Evolutionary conservation across 2,113 vertebrate species (phyloP).

Genomic region (Chascanopsetta lugubris): DNA sequence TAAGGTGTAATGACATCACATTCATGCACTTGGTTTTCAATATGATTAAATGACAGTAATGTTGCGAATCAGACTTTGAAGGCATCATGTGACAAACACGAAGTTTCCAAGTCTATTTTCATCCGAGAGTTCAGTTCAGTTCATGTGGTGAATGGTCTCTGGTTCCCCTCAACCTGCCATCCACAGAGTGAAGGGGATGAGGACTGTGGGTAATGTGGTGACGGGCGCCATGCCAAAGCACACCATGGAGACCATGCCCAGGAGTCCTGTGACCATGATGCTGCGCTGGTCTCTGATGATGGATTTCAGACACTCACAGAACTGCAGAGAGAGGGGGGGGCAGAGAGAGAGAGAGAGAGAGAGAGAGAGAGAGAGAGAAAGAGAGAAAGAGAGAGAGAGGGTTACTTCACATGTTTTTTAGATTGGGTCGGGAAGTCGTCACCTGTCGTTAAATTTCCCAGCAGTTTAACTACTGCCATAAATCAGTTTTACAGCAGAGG

Average conservation of each 20-base stretch:
- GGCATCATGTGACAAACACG: not conserved
- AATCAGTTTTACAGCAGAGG: slow-evolving; percentile 3
- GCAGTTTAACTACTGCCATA: not conserved
- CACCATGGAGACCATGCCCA: slow-evolving; percentile 85
- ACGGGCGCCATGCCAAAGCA: slow-evolving; percentile 85
- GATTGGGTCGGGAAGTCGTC: not conserved
- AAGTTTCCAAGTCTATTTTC: not conserved
- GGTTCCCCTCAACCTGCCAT: slow-evolving; percentile 86
- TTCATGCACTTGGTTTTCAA: not conserved
- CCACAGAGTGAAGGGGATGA: slow-evolving; percentile 91
- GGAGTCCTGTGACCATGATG: slow-evolving; percentile 79
- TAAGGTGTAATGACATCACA: not conserved
- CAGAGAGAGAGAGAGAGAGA: not conserved
- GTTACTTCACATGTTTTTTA: not conserved
- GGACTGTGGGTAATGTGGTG: slow-evolving; percentile 87
- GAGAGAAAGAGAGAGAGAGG: not conserved
- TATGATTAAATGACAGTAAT: not conserved
- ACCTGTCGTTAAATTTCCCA: not conserved
- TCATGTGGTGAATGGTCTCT: too few relatives aligned
- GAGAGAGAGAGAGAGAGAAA: not conserved
- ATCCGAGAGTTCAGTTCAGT: slow-evolving; percentile 24
- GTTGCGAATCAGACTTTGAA: slow-evolving; percentile 1
- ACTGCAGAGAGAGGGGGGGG: slow-evolving; percentile 84
- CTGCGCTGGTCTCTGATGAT: slow-evolving; percentile 93
- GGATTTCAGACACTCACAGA: slow-evolving; percentile 89